Conservation (phyloP, 2,888 invertebrate species). For the Synergus japonicus region DNA sequence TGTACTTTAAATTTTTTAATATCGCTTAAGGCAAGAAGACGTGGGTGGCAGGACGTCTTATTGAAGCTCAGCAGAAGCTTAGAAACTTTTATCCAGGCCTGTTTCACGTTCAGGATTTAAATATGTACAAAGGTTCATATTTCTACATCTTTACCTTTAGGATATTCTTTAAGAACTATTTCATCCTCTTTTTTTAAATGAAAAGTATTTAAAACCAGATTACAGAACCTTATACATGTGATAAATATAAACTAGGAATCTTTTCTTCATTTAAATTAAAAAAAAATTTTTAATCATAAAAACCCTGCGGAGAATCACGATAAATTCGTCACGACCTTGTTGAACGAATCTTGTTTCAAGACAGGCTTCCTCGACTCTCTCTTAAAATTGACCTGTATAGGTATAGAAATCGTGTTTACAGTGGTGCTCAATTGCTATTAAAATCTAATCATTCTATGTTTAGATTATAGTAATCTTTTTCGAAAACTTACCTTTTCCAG, state of each 20-base stretch:
- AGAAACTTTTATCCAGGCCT: not conserved
- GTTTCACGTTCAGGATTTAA: not conserved
- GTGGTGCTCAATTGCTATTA: not conserved
- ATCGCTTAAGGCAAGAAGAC: not conserved
- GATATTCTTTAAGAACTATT: not conserved
- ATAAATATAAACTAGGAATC: too few species aligned
- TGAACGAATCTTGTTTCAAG: not conserved
- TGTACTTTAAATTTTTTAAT: slow-evolving; percentile 6
- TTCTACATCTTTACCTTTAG: not conserved
- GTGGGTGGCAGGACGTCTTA: not conserved
- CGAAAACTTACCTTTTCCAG: not conserved
- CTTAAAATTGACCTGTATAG: slow-evolving; percentile 36
- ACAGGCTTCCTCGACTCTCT: slow-evolving; percentile 47
- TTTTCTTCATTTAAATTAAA: too few species aligned
- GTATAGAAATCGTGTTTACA: not conserved
- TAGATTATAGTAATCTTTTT: not conserved
- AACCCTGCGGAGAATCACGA: slow-evolving; percentile 35
- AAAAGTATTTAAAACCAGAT: too few species aligned
- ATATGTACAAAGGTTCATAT: not conserved
- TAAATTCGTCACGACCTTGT: slow-evolving; percentile 53
- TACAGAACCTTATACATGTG: too few species aligned
- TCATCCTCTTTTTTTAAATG: not conserved
- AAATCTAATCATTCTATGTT: not conserved
- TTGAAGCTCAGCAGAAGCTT: slow-evolving; percentile 5
- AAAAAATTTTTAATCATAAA: not conserved